Base-by-base conservation (phyloP, 2,113 vertebrate species). In the Vimba vimba region DNA sequence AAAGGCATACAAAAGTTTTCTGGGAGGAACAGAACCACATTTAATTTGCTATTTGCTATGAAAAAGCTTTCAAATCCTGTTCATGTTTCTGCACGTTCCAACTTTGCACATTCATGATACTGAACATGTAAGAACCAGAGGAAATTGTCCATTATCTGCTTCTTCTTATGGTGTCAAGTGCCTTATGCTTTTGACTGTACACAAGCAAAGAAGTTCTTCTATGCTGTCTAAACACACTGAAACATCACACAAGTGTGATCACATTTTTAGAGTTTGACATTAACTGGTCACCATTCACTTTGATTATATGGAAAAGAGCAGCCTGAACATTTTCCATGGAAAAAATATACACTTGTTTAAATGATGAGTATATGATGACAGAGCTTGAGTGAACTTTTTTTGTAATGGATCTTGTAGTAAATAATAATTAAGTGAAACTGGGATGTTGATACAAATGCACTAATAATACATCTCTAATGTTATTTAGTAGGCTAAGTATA, bases 381-480 rank as follows among this genome's bases (percentile, higher is more conserved):
- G 36, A n/a, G 21, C 10, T 43, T 73, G 39, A 62, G 60, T 12
- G 11, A 47, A 47, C 71, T 25, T 47, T 74, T 47, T 43, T 74
- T n/a, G 6, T 25, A 25, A 74, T 47, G 23, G 71, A 47, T 74
- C 23, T 27, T 47, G 71, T 17, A 74, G 71, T 74, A 74, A 74
- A 74, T 74, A 74, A 74, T 74, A 47, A 74, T 74, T 47, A 74
- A n/a, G 43, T 74, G 71, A 74, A 74, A 47, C 47, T 15, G 71
- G 71, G 71, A 74, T 47, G 43, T 47, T 74, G 23, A 47, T 47
- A 25, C 71, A 74, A 59, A 59, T 59, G 52, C 76, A 59, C 27
- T 79, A 79, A 62, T 45, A 43, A 80, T 43, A 80, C 57, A 62
- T 60, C 36, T 25, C 15, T 25, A 68, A 66, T 23, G 25, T 82